phyloP scores from a whole-genome alignment of 2,888 invertebrate genomes.

The Drosophila anomelani region DNA sequence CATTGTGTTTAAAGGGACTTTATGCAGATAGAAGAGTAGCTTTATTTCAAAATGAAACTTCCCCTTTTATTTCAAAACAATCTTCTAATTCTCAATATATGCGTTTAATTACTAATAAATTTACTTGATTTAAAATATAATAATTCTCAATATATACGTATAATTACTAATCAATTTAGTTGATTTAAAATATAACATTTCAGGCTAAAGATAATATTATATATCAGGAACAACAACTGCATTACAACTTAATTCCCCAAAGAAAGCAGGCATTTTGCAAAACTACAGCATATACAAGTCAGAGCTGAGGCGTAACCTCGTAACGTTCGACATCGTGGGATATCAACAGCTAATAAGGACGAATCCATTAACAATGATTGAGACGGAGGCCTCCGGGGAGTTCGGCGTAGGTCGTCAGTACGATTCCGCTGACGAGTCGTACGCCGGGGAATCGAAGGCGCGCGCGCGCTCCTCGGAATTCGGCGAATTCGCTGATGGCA shows the following conservation, averaged over 20 bases:
- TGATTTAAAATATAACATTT: too few relatives aligned
- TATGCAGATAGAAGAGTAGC: too few relatives aligned
- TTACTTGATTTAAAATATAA: too few relatives aligned
- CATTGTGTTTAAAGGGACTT: too few relatives aligned
- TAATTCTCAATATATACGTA: too few relatives aligned
- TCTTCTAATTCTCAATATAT: too few relatives aligned
- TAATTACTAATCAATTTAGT: too few relatives aligned
- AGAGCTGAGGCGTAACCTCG: neutral
- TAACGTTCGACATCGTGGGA: slow-evolving; percentile 11
- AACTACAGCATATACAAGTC: neutral
- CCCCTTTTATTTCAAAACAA: too few relatives aligned
- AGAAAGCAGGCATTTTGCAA: neutral
- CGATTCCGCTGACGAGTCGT: slow-evolving; percentile 61
- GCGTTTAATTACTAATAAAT: too few relatives aligned
- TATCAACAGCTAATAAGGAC: slow-evolving; percentile 72
- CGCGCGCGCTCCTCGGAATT: slow-evolving; percentile 73
- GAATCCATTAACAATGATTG: slow-evolving; percentile 71
- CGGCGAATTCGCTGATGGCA: slow-evolving; percentile 72
- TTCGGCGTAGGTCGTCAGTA: slow-evolving; percentile 60
- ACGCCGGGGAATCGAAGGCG: slow-evolving; percentile 73
- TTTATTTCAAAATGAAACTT: too few relatives aligned
- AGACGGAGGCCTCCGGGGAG: slow-evolving; percentile 65
- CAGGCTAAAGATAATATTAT: too few relatives aligned
- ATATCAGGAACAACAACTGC: neutral
- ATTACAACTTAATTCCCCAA: neutral